Evolutionary conservation across 2,113 vertebrate species (phyloP).

Genomic region (Baryphthengus martii): DNA sequence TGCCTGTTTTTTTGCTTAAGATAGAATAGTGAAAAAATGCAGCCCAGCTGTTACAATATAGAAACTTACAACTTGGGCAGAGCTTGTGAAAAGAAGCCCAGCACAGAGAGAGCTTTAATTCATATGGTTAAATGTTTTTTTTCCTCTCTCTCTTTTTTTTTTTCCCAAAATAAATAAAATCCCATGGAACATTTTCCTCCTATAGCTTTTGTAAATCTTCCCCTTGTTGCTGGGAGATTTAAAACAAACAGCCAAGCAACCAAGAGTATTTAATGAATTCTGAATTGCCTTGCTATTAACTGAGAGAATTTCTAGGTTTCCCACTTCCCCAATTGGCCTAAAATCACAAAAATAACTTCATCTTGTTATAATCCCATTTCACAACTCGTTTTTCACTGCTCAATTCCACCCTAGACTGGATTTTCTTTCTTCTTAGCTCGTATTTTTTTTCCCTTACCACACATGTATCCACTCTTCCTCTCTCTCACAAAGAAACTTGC

Average conservation of each 20-base stretch:
- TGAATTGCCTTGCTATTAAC: conserved; percentile 33
- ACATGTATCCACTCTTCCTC: conserved; percentile 28
- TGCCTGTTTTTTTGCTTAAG: not conserved
- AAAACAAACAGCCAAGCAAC: conserved; percentile 45
- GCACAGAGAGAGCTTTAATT: not conserved
- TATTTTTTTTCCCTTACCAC: not conserved
- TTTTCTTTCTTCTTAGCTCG: conserved; percentile 7
- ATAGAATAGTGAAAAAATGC: conserved; percentile 17
- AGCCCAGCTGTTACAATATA: conserved; percentile 38
- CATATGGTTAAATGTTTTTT: not conserved
- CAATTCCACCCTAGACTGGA: conserved; percentile 29
- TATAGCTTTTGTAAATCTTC: conserved; percentile 18
- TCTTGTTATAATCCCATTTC: conserved; percentile 28
- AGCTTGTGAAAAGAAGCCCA: not conserved
- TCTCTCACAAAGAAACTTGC: conserved; percentile 34
- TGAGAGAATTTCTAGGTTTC: conserved; percentile 55
- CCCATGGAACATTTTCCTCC: not conserved
- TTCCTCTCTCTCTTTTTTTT: not conserved
- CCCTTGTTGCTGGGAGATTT: conserved; percentile 59
- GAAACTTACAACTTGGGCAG: not conserved
- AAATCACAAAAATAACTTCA: conserved; percentile 30
- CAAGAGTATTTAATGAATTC: conserved; percentile 28
- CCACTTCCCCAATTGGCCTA: conserved; percentile 30
- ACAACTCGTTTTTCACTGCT: conserved; percentile 31
- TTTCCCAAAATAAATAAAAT: not conserved